Evolutionary conservation across 2,797 vertebrate species (phyloP), one percentile per base, ranked within the genome.

Genomic region (Danio kyathit): DNA sequence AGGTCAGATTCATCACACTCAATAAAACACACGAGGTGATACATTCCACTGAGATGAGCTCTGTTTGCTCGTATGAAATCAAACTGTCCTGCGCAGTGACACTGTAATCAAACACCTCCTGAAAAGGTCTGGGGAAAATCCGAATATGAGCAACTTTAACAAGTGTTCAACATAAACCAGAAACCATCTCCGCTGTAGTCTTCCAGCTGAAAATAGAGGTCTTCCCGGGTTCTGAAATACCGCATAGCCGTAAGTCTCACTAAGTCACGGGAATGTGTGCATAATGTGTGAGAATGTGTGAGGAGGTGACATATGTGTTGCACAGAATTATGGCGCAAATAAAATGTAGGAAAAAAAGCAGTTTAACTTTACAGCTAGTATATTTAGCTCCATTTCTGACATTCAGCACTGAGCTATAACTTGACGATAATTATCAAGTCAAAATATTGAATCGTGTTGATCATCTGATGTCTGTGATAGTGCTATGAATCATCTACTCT

Each of bases 121-220:
- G 21, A 74, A 48, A 74, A 49, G 44, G 43, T 61, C 59, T 75
- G n/a, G 60, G 52, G 51, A 21, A 57, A 57, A 73, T 56, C 38
- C 43, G 40, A 72, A 56, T 44, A 11, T 6, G 7, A 57, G 17
- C 2, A 57, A 72, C 52, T 44, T 43, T 64, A 63, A 8, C 40
- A 61, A 51, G 73, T 52, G 11, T 75, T 75, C 44, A 75, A 75
- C 46, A 63, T 75, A 63, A 51, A 75, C 16, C 73, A 75, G 46
- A 63, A 64, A 63, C 46, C 29, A 16, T 60, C 51, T 74, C 40
- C 8, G 48, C 7, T 49, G 3, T 61, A 48, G 44, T 60, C 72
- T 38, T 41, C 17, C 7, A 11, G 46, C 21, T 16, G 17, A 41
- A 63, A 61, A 57, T 44, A 21, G 5, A 73, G 11, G 11, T 57